These are phyloP conservation scores for Aegypius monachus DNA, from an alignment of 2,113 vertebrate species.

Conservation along the genomic window DNA sequence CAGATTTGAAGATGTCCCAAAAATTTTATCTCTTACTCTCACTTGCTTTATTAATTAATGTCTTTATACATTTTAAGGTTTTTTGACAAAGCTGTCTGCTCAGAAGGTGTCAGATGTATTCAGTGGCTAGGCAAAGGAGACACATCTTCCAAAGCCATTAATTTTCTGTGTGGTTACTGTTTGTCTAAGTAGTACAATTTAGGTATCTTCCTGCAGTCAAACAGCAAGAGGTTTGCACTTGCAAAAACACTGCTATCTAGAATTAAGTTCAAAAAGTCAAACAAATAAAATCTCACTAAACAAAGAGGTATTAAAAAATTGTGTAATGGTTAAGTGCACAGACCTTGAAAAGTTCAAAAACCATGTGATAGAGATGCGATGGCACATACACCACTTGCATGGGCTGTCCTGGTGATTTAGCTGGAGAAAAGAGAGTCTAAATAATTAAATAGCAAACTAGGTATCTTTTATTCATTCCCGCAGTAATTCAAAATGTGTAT, in stretches of 20 bases:
- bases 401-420: constrained; percentile 82
- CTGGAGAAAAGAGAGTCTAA: constrained; percentile 75
- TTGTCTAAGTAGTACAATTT: background rate
- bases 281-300: background rate
- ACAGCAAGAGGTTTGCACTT: background rate
- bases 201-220: background rate
- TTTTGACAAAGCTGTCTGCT: background rate
- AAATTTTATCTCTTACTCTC: background rate
- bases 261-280: background rate
- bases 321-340: constrained; percentile 53
- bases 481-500: background rate
- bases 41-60: background rate
- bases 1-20: background rate
- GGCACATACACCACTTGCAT: constrained; percentile 94
- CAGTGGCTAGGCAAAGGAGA: background rate
- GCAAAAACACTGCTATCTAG: background rate
- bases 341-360: constrained; percentile 99
- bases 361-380: constrained; percentile 98
- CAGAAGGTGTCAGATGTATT: background rate
- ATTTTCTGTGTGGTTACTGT: background rate
- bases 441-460: constrained; percentile 12
- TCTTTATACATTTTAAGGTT: background rate
- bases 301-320: constrained; percentile 9
- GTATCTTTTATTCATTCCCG: background rate
- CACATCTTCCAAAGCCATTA: background rate